phyloP scores from a whole-genome alignment of 2,113 vertebrate species.

The Hymenochirus boettgeri region DNA sequence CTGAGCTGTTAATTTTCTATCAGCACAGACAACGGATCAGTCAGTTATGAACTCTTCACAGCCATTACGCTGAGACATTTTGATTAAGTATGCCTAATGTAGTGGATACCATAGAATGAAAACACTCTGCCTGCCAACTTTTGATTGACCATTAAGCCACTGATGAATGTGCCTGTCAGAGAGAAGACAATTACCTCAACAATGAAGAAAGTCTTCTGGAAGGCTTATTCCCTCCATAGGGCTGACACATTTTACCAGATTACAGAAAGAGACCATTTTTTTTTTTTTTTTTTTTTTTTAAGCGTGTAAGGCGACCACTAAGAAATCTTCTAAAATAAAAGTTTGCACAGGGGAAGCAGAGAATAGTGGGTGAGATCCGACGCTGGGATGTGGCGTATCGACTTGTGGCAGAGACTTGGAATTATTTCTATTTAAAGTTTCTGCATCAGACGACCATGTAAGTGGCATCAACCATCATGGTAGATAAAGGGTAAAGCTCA shows the following conservation, averaged over 20 bases:
- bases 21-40: conserved; percentile 99
- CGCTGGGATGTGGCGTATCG: no score
- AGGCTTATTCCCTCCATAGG: conserved; percentile 99
- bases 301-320: conserved; percentile 96
- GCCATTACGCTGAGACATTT: conserved; percentile 99
- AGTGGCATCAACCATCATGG: no score
- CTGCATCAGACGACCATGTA: no score
- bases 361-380: conserved; percentile 57
- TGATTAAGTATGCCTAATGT: conserved; percentile 99
- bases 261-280: conserved; percentile 88
- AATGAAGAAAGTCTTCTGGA: conserved; percentile 99
- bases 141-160: conserved; percentile 99
- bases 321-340: conserved; percentile 93
- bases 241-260: conserved; percentile 99
- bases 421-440: no score
- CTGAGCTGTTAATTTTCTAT: conserved; percentile 99
- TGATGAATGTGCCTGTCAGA: conserved; percentile 99
- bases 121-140: conserved; percentile 99
- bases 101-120: conserved; percentile 99
- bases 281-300: conserved; percentile 32
- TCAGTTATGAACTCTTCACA: conserved; percentile 99
- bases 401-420: no score
- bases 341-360: conserved; percentile 73
- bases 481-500: no score
- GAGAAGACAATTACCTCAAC: conserved; percentile 99